Evolutionary conservation across 2,797 vertebrate genomes (phyloP), one percentile per base, ranked within the genome.

Genomic region (Oreochromis grahami): DNA sequence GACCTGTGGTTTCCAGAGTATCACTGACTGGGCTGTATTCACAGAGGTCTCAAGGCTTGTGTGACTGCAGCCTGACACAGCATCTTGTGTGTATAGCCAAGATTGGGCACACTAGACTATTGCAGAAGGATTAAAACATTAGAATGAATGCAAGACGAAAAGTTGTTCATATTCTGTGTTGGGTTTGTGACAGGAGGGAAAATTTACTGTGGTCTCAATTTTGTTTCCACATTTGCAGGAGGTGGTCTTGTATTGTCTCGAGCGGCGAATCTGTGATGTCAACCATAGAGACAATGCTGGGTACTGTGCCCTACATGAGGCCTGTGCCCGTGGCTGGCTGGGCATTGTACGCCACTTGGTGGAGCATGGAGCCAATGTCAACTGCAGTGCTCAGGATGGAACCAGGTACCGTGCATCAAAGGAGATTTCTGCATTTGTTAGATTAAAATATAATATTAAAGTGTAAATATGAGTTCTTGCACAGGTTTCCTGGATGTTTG

Each of bases 211-310:
- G 36, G 15, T 84, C 53, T 84, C 3, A 78, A 12, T 50, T 8
- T 8, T 74, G 3, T 14, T 76, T 79, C 32, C 11, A 12, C 24
- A 24, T 68, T 24, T 87, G 36, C 80, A 96, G 96, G 96, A 96
- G 84, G 95, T 96, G 86, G 98, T 98, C 91, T 94, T 98, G 70
- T 98, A 98, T 90, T 99, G 98, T 91, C 92, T 99, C 94, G 97
- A 99, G 92, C 97, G 95, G 89, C 97, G 96, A 88, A 95, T 98
- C 82, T 98, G 98, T 24, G 98, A 98, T 7, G 97, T 98, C 60
- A 98, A 99, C 93, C 98, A 99, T 87, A 96, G 97, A 32, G 98
- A 99, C 95, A 97, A 98, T 4, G 98, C 98, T 0, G 98, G 98
- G 17, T 99, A 98, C 94, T 97, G 98, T 70, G 98, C 98, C 38